These are phyloP conservation scores for Holacanthus passer DNA, from an alignment of 2,113 vertebrate genomes.

Conservation along the genomic window DNA sequence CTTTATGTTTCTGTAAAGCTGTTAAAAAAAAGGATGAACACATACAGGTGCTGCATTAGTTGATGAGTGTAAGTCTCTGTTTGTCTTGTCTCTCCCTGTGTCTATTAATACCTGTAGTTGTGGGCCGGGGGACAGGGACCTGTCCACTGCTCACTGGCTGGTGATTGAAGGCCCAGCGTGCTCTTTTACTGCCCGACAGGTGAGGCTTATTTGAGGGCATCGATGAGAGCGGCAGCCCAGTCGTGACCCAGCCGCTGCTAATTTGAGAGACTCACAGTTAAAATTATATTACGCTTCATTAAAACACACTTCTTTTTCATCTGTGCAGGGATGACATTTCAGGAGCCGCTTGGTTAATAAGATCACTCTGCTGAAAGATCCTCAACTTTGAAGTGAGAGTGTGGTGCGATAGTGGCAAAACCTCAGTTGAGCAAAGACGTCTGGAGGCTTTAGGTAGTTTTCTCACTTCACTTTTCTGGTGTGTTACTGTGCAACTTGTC, in stretches of 20 bases:
- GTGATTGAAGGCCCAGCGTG: conserved; percentile 68
- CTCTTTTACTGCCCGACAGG: conserved; percentile 76
- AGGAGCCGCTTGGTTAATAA: conserved; percentile 71
- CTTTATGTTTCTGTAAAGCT: background rate
- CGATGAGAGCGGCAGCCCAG: conserved; percentile 61
- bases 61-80: conserved; percentile 7
- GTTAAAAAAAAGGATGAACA: background rate
- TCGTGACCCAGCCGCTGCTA: conserved; percentile 71
- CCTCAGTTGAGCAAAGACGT: conserved; percentile 25
- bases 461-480: background rate
- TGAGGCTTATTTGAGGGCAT: conserved; percentile 77
- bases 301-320: conserved; percentile 70
- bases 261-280: conserved; percentile 75
- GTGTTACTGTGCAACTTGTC: background rate
- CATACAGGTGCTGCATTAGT: conserved; percentile 9
- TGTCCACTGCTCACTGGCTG: conserved; percentile 47
- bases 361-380: conserved; percentile 63
- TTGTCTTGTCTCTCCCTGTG: conserved; percentile 4
- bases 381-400: conserved; percentile 51
- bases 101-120: conserved; percentile 69
- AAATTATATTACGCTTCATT: conserved; percentile 76
- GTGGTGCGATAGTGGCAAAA: conserved; percentile 1
- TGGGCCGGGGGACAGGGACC: conserved; percentile 34
- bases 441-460: conserved; percentile 4
- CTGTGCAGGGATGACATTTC: conserved; percentile 66